Evolutionary conservation across 2,888 invertebrate genomes (phyloP), one percentile per base, ranked within the genome.

Genomic region (Archaeoteleia sp.): DNA sequence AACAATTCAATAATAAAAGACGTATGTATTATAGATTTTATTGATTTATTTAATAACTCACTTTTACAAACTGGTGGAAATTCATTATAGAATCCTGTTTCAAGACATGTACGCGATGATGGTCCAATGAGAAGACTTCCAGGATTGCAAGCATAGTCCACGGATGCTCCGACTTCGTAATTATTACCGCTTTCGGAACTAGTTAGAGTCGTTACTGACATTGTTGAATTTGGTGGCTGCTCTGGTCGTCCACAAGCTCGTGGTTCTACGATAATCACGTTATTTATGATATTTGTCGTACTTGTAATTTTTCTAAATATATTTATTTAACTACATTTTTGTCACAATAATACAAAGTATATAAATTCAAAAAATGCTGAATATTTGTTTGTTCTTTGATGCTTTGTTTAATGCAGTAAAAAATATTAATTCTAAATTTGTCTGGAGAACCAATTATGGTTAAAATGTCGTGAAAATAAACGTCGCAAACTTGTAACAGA

Each of bases 51-150:
- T 9, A 8, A 42, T 8, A 14, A 87, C 92, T 91, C 87, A 96
- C 96, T 91, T 90, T 95, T 94, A 85, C 96, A 96, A 34, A 95
- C 95, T 0, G 96, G 96, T 20, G 96, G 95, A 80, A 95, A 96
- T 83, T 96, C 96, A 75, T 95, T 95, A 82, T 95, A 96, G 86
- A 96, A 96, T 34, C 96, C 96, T 2, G 95, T 96, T 70, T 95
- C 93, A 34, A 95, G 88, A 73, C 96, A 96, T 12, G 93, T 93
- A 76, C 96, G 88, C 3, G 91, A 89, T 0, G 92, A 89, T 0
- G 96, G 95, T 1, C 96, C 96, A 20, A 96, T 94, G 1, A 96
- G 88, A 37, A 96, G 87, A 81, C 95, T 95, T 0, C 96, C 96
- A 8, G 91, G 90, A 78, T 94, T 94, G 78, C 96, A 96, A 20